phyloP scores from a whole-genome alignment of 1,140 invertebrate species.

The Euwallacea similis region DNA sequence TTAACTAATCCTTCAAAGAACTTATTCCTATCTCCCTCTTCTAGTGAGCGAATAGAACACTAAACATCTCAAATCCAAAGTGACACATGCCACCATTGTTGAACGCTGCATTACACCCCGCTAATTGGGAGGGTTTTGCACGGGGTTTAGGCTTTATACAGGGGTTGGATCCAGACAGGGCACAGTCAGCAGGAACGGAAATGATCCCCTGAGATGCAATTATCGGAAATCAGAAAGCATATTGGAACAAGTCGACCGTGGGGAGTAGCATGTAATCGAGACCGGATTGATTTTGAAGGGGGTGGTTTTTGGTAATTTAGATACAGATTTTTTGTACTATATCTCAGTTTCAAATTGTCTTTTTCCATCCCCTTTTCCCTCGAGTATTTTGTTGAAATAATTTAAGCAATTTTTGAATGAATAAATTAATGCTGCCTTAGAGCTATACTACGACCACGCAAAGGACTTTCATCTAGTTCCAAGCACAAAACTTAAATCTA shows the following conservation, averaged over 20 bases:
- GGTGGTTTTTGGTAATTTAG: too few species aligned
- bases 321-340: not conserved
- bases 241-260: slow-evolving; percentile 24
- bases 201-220: slow-evolving; percentile 36
- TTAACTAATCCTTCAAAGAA: too few species aligned
- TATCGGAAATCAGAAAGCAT: slow-evolving; percentile 36
- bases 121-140: slow-evolving; percentile 29
- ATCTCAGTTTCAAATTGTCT: too few species aligned
- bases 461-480: too few species aligned
- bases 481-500: too few species aligned
- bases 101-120: slow-evolving; percentile 33
- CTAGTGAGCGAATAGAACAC: slow-evolving; percentile 6
- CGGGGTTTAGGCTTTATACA: slow-evolving; percentile 8
- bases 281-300: too few species aligned
- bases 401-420: too few species aligned
- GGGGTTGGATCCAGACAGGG: slow-evolving; percentile 7
- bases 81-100: slow-evolving; percentile 37
- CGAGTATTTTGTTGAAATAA: too few species aligned
- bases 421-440: too few species aligned
- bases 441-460: too few species aligned
- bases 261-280: not conserved
- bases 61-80: slow-evolving; percentile 32
- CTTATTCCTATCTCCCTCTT: not conserved
- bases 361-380: too few species aligned
- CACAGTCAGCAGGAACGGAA: slow-evolving; percentile 33